Evolutionary conservation across 2,113 vertebrate species (phyloP).

Genomic region (Grammatotria lemairii): DNA sequence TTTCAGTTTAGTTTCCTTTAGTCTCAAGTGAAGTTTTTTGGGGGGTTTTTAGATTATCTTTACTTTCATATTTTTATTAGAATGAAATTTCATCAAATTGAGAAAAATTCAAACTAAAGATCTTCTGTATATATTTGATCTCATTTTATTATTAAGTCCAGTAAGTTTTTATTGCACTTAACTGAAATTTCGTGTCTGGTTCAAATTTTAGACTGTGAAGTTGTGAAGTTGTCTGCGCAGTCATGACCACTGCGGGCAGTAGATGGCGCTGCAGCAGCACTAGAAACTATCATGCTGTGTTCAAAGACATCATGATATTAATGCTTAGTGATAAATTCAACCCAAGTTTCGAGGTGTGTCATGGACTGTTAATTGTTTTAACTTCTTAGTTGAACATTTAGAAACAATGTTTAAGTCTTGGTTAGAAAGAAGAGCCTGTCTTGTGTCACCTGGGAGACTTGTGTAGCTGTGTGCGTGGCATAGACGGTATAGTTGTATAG

Average conservation of each 20-base stretch:
- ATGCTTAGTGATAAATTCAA: rapidly evolving
- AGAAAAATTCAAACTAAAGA: neutral
- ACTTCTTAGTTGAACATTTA: neutral
- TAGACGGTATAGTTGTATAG: neutral
- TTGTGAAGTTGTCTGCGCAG: neutral
- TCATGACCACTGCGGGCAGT: neutral
- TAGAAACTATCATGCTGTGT: neutral
- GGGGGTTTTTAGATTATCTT: neutral
- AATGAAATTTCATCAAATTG: neutral
- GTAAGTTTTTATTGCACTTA: neutral
- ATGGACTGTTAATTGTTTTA: neutral
- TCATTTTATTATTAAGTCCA: neutral
- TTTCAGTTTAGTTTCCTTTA: neutral
- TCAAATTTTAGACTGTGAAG: neutral
- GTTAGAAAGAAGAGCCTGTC: neutral
- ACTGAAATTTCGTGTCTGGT: neutral
- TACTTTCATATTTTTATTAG: neutral
- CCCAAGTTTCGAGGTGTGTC: neutral
- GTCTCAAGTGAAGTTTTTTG: neutral
- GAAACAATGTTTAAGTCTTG: neutral
- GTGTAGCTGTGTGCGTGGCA: neutral
- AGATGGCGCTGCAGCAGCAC: neutral
- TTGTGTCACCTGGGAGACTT: neutral
- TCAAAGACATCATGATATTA: neutral
- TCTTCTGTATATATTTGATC: neutral